Conservation (phyloP, 2,113 vertebrate species). For the Thryonomys swinderianus region DNA sequence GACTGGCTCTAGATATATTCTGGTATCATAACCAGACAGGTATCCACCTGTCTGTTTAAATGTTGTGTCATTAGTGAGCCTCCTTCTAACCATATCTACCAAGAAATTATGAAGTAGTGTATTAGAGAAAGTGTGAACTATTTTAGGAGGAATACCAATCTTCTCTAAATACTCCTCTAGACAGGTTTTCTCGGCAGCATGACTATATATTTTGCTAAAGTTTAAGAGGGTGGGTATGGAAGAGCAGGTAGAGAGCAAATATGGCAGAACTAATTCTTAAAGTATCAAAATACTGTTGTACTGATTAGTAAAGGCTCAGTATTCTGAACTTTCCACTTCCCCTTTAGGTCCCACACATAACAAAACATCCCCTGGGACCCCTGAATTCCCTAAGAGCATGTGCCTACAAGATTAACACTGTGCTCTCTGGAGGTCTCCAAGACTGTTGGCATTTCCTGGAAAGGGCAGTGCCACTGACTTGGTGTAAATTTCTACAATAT, state of each 20-base stretch:
- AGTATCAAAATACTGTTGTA: background rate
- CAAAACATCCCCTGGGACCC: background rate
- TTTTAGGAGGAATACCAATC: background rate
- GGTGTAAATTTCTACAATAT: background rate
- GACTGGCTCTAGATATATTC: background rate
- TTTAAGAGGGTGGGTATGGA: background rate
- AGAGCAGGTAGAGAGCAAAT: background rate
- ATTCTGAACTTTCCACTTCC: background rate
- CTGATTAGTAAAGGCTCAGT: background rate
- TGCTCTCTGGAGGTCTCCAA: background rate
- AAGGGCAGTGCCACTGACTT: background rate
- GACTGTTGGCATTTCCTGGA: background rate
- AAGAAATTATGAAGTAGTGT: slow-evolving; percentile 19
- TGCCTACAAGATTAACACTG: background rate
- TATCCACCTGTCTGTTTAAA: background rate
- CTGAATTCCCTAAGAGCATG: background rate
- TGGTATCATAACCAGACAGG: background rate
- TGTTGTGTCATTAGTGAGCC: background rate
- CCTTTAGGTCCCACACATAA: background rate
- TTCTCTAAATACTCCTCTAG: background rate
- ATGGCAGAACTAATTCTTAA: background rate
- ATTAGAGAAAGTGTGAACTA: slow-evolving; percentile 33
- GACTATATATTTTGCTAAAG: background rate
- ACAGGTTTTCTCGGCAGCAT: background rate
- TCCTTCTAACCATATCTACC: background rate